Evolutionary conservation across 2,888 invertebrate genomes (phyloP).

Genomic region (Ellobium chinense): DNA sequence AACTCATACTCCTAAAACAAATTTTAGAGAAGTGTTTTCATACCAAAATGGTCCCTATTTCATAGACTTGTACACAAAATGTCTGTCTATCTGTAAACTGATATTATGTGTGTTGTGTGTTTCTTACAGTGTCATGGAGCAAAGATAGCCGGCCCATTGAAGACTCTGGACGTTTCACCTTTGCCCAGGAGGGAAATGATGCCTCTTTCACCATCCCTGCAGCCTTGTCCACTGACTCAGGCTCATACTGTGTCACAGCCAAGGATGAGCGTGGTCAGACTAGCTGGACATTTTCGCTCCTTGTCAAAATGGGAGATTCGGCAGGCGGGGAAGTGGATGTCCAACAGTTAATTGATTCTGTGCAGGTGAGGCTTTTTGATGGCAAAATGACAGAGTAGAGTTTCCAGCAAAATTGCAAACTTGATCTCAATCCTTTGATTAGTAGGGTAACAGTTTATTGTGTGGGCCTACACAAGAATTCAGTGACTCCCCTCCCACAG

Average conservation of each 20-base stretch:
- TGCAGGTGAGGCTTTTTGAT: slow-evolving; percentile 51
- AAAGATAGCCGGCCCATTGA: slow-evolving; percentile 63
- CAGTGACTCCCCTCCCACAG: no score
- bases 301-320: slow-evolving; percentile 64
- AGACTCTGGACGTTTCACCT: slow-evolving; percentile 67
- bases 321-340: slow-evolving; percentile 64
- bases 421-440: no score
- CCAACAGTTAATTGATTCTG: slow-evolving; percentile 51
- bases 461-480: no score
- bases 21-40: no score
- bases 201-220: slow-evolving; percentile 71
- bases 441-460: no score
- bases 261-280: slow-evolving; percentile 63
- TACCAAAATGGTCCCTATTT: no score
- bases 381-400: no score
- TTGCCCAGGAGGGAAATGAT: slow-evolving; percentile 59
- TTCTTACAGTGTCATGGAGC: slow-evolving; percentile 68
- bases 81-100: background rate
- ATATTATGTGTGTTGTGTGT: background rate
- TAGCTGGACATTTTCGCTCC: slow-evolving; percentile 68
- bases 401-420: no score
- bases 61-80: no score
- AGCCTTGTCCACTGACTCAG: slow-evolving; percentile 72
- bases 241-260: slow-evolving; percentile 64
- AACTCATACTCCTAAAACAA: no score